A percentile compares a stretch with the other conserved stretches of the same genome.
These are phyloP conservation scores for Periophthalmodon schlosseri DNA, from an alignment of 2,113 vertebrate genomes.

Conservation along the genomic window DNA sequence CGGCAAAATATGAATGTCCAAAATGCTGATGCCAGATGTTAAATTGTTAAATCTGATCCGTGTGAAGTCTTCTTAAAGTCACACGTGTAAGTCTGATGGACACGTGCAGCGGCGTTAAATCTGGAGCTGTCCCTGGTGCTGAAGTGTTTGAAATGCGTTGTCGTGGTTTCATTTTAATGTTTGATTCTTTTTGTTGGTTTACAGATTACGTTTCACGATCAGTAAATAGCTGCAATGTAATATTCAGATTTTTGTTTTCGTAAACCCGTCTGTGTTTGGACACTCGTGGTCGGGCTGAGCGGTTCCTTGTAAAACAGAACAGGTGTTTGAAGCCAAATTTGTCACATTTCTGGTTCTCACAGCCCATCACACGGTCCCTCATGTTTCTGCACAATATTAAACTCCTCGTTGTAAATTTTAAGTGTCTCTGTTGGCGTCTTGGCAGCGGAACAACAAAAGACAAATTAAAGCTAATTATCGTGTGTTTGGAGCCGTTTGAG, in stretches of 20 bases:
- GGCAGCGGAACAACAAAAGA: constrained; percentile 70
- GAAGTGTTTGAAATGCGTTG: background rate
- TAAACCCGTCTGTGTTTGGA: background rate
- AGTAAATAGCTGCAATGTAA: background rate
- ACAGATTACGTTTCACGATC: background rate
- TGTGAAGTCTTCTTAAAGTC: too few species aligned
- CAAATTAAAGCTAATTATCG: constrained; percentile 77
- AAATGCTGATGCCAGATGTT: too few species aligned
- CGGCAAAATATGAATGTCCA: too few species aligned
- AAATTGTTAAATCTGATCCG: too few species aligned
- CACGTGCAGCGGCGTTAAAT: background rate
- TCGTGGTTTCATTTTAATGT: background rate
- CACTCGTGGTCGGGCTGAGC: background rate
- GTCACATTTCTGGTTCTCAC: background rate
- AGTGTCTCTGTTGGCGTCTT: constrained; percentile 40
- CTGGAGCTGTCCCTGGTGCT: background rate
- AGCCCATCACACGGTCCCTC: constrained; percentile 1
- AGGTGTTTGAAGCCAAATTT: constrained; percentile 2
- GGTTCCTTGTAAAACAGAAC: constrained; percentile 2
- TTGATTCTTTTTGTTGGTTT: background rate
- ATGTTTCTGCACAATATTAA: constrained; percentile 13
- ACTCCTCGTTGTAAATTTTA: constrained; percentile 30
- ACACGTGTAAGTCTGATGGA: too few species aligned
- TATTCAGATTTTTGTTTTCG: background rate
- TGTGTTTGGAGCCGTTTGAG: constrained; percentile 69